Conservation (phyloP, 1,140 invertebrate genomes). For the Drosophila melanogaster region DNA sequence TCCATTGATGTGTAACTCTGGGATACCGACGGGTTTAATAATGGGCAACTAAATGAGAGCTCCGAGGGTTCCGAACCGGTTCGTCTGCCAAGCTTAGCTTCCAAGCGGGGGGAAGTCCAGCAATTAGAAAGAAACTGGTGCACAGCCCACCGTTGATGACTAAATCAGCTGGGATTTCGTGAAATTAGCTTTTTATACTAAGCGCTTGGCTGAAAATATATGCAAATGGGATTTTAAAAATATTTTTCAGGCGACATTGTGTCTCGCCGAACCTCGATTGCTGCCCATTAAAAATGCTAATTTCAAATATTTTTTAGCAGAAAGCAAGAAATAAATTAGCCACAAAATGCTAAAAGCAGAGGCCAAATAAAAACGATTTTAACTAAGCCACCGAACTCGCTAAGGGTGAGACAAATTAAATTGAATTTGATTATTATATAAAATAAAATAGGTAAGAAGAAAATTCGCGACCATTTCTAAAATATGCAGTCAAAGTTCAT, state of each 20-base stretch:
- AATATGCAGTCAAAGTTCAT: too few relatives aligned
- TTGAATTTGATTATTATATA: conserved; percentile 5
- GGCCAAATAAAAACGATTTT: conserved; percentile 16
- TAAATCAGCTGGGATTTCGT: conserved; percentile 38
- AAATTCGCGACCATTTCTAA: too few relatives aligned
- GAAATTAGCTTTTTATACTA: conserved; percentile 75
- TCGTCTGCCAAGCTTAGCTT: neutral
- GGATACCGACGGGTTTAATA: conserved; percentile 52
- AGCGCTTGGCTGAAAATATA: conserved; percentile 44
- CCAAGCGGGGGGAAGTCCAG: conserved; percentile 7
- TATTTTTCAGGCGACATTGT: conserved; percentile 66
- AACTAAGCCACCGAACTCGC: conserved; percentile 1
- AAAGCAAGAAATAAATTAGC: conserved; percentile 64
- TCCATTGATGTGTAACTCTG: conserved; percentile 53
- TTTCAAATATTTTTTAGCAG: conserved; percentile 50
- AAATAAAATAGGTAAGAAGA: too few relatives aligned
- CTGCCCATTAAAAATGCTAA: conserved; percentile 78
- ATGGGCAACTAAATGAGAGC: conserved; percentile 72
- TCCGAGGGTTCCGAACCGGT: conserved; percentile 38
- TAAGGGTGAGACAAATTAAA: neutral
- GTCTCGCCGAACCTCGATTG: conserved; percentile 59
- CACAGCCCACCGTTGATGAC: conserved; percentile 24
- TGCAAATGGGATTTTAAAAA: conserved; percentile 39
- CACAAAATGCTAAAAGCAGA: conserved; percentile 46
- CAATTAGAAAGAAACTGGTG: conserved; percentile 75